A percentile compares a stretch with the other conserved stretches of the same genome.
Evolutionary conservation across 2,113 vertebrate species (phyloP).

Genomic region (Corythaixoides concolor): DNA sequence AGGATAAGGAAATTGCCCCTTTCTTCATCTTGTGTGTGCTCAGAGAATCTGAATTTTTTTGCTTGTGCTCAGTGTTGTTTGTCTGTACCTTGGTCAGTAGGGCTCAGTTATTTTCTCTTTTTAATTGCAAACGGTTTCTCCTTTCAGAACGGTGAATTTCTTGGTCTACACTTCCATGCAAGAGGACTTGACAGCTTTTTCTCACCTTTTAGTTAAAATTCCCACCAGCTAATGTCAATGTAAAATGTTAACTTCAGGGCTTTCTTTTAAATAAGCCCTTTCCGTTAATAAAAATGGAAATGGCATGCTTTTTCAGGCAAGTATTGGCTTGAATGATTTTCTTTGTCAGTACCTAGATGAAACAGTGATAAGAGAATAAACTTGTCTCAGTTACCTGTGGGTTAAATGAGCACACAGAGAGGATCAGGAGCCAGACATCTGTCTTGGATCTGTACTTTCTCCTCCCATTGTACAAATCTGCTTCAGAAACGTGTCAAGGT

Average conservation of each 20-base stretch:
- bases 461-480: neutral
- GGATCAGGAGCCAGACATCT: accelerated
- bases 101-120: neutral
- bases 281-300: neutral
- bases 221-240: neutral
- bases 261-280: neutral
- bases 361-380: neutral
- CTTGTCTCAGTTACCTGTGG: neutral
- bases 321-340: neutral
- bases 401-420: neutral
- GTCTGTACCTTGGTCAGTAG: neutral
- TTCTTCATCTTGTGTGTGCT: neutral
- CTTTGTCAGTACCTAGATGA: neutral
- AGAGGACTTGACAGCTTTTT: neutral
- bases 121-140: neutral
- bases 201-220: neutral
- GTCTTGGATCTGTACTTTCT: neutral
- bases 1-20: neutral
- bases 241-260: neutral
- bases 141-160: neutral
- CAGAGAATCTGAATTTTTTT: neutral
- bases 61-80: neutral
- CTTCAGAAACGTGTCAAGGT: neutral
- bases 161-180: neutral
- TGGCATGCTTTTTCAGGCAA: accelerated